These are phyloP conservation scores for Hyposoter dolosus DNA, from an alignment of 2,888 invertebrate species.

Conservation along the genomic window DNA sequence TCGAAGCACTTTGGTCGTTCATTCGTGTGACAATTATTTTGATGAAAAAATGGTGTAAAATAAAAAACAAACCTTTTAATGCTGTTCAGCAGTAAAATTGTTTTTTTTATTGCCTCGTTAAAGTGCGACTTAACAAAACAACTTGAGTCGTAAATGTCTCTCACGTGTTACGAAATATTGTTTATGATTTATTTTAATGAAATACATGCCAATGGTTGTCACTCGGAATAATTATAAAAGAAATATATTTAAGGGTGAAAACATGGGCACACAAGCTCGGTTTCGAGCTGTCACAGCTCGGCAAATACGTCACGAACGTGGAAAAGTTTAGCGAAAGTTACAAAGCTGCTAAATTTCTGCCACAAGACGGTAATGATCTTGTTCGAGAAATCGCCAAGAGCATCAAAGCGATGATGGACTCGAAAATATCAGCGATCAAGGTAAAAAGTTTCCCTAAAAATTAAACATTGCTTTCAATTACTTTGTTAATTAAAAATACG, in stretches of 20 bases:
- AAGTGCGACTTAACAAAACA: background rate
- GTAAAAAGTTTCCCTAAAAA: slow-evolving; percentile 84
- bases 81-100: background rate
- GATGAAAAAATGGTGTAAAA: background rate
- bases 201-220: background rate
- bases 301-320: slow-evolving; percentile 92
- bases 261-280: slow-evolving; percentile 94
- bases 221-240: background rate
- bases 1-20: background rate
- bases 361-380: slow-evolving; percentile 91
- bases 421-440: slow-evolving; percentile 94
- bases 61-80: background rate
- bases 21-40: background rate
- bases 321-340: slow-evolving; percentile 93
- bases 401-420: slow-evolving; percentile 94
- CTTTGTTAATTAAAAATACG: background rate
- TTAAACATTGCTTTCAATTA: background rate
- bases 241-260: slow-evolving; percentile 87
- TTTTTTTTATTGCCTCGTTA: background rate
- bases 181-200: background rate
- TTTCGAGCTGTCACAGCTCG: slow-evolving; percentile 92
- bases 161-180: background rate
- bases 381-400: slow-evolving; percentile 94
- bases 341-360: slow-evolving; percentile 91
- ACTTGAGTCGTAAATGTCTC: background rate